Evolutionary conservation across 1,140 invertebrate genomes (phyloP), one percentile per base, ranked within the genome.

Genomic region (Bombus haemorrhoidalis): DNA sequence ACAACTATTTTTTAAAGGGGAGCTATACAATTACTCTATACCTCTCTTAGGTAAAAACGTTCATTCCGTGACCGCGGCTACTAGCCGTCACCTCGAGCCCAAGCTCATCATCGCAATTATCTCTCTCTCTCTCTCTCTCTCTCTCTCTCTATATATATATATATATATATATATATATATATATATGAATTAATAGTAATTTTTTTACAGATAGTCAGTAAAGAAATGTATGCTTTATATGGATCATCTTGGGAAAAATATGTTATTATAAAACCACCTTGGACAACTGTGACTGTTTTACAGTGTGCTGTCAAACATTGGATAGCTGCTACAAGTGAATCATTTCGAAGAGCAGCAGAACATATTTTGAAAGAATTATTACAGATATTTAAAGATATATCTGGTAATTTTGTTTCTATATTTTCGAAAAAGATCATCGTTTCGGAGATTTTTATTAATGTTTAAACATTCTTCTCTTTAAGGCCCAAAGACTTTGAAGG

Each of bases 221-320:
- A 84, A 57, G 94, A 95, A 90, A 92, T 95, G 90, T 81, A 92
- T 57, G 83, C 66, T 57, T 86, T 95, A 79, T 95, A 92, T 90
- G 93, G 93, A 15, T 87, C 91, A 22, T 64, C 59, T 34, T 95
- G 95, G 95, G 81, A 90, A 76, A 91, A 88, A 12, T 90, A 93
- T 68, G 87, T 91, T 41, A 91, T 94, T 71, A 89, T 95, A 77
- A 88, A 87, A 87, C 95, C 95, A 66, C 95, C 95, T n/a, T 95
- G 94, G 95, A 92, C 91, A 18, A 37, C 84, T 18, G 59, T 83
- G 37, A 84, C 86, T 53, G 92, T 92, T 62, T 87, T 95, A 79
- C 93, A 94, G 71, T 95, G 94, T 86, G 92, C 94, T 41, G 85
- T 92, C n/a, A 94, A 95, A 72, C 94, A 95, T 66, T 95, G 94